Evolutionary conservation across 1,140 invertebrate species (phyloP), one percentile per base, ranked within the genome.

Genomic region (Neodiprion lecontei): DNA sequence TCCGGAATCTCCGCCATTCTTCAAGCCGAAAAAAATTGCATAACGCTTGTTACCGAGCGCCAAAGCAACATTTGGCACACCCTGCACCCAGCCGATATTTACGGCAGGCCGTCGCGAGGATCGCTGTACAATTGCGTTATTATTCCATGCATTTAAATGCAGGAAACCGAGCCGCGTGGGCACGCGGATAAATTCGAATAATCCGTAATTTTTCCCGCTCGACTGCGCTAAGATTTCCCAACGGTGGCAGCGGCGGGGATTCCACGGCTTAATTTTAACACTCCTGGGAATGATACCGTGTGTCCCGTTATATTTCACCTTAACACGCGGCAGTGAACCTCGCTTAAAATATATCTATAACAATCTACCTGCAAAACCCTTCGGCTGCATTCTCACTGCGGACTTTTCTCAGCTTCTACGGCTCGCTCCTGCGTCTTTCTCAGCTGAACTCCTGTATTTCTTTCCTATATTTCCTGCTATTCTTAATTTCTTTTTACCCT

Each of bases 131-230:
- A 67, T 49, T 14, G 48, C 72, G 71, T 84, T 85, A 84, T 85
- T 85, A 85, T 85, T 85, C 82, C 84, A 85, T 85, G 84, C 85
- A 85, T 85, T 85, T 85, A 80, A 85, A 85, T 85, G 83, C 75
- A 83, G 80, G 81, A 85, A 81, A 73, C 74, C 72, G 65, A 49
- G 47, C 23, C 11, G 11, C 28, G 28, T 40, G 28, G 28, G 28
- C 28, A 40, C 1, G 28, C n/a, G 53, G 53, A 61, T 47, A 69
- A 69, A 4, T 69, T 21, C 40, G 23, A 12, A 69, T 82, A 81
- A 82, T 81, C 79, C 79, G 76, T 76, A 81, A 82, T 81, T 81
- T 80, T 72, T 73, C 67, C 48, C 74, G 79, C 72, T 78, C 76
- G 79, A 73, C 68, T 74, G 69, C 73, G 72, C 69, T 75, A 80